phyloP scores from a whole-genome alignment of 1,140 invertebrate species.

The Drosophila varians region DNA sequence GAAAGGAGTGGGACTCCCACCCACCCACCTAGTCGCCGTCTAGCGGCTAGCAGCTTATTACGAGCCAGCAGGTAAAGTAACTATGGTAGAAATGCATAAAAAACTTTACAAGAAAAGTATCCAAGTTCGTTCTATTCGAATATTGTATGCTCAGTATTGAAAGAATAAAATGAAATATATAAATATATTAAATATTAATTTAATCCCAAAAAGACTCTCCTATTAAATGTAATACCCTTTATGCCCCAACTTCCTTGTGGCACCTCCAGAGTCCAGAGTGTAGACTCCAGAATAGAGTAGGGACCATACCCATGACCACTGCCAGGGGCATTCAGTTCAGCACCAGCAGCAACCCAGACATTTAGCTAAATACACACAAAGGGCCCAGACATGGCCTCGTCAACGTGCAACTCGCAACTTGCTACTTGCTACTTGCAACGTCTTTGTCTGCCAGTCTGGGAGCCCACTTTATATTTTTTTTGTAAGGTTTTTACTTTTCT shows the following conservation, averaged over 20 bases:
- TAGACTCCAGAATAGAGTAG: not conserved
- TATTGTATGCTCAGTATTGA: not conserved
- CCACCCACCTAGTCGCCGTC: constrained; percentile 22
- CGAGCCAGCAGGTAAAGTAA: constrained; percentile 71
- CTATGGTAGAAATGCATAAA: constrained; percentile 42
- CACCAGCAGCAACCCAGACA: constrained; percentile 53
- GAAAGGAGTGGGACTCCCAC: constrained; percentile 22
- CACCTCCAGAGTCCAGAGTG: not conserved
- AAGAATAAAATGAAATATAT: too few species aligned
- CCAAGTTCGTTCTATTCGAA: not conserved
- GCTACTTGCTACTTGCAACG: constrained; percentile 10
- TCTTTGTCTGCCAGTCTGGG: constrained; percentile 17
- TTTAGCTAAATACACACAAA: constrained; percentile 66
- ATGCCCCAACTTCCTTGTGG: not conserved
- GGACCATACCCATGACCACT: constrained; percentile 4
- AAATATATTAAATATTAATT: too few species aligned
- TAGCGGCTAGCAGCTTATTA: constrained; percentile 75
- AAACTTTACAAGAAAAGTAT: constrained; percentile 26
- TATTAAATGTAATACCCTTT: too few species aligned
- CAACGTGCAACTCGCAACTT: constrained; percentile 23
- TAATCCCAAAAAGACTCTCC: too few species aligned
- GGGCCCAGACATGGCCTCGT: constrained; percentile 52
- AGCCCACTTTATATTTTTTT: not conserved
- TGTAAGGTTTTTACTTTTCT: constrained; percentile 7
- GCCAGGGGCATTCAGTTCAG: constrained; percentile 18